Evolutionary conservation across 2,113 vertebrate species (phyloP).

Genomic region (Suncus etruscus): DNA sequence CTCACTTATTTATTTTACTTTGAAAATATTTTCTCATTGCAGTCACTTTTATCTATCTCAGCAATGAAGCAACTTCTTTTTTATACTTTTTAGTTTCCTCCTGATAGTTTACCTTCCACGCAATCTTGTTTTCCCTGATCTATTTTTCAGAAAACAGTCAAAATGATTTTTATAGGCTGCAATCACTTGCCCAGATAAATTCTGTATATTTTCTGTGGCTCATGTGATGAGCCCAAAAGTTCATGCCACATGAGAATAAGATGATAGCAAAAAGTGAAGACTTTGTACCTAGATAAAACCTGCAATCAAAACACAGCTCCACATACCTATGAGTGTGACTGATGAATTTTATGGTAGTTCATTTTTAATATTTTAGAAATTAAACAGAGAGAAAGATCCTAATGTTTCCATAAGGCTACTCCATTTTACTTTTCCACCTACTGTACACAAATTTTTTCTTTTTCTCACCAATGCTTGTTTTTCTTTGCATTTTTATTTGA

Average conservation of each 20-base stretch:
- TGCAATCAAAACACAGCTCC: background rate
- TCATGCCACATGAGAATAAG: background rate
- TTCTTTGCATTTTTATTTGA: background rate
- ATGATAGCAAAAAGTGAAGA: background rate
- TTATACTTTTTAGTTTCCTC: background rate
- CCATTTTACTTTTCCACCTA: background rate
- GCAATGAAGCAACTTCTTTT: background rate
- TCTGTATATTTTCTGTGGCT: background rate
- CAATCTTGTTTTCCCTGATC: background rate
- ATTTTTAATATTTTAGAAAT: background rate
- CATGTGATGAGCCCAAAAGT: background rate
- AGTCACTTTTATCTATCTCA: background rate
- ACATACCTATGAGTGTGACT: background rate
- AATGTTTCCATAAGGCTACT: background rate
- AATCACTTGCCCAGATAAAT: background rate
- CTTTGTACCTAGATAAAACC: background rate
- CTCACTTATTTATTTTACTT: background rate
- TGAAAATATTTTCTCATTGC: background rate
- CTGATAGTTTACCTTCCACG: background rate
- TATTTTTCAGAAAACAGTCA: background rate
- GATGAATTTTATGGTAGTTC: background rate
- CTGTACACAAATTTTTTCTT: background rate
- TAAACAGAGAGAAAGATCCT: background rate
- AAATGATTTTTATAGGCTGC: background rate
- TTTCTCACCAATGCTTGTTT: background rate